phyloP scores from a whole-genome alignment of 2,113 vertebrate genomes.

The Myotis lucifugus region DNA sequence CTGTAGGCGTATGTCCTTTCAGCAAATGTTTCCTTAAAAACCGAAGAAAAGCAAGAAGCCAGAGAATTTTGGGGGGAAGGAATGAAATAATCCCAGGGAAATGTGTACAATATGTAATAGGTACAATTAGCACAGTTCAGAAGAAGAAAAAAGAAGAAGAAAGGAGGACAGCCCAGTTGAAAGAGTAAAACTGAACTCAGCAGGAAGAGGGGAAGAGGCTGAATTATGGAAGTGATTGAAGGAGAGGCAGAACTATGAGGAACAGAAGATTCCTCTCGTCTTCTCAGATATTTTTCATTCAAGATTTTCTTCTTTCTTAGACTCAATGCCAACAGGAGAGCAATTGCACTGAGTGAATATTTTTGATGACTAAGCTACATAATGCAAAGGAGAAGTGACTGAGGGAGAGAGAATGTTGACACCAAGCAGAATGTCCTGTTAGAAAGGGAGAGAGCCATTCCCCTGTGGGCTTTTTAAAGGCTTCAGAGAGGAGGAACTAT shows the following conservation, averaged over 20 bases:
- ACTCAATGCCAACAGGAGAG: neutral
- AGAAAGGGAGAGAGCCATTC: neutral
- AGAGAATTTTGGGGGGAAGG: neutral
- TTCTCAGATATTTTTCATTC: neutral
- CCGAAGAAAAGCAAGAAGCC: neutral
- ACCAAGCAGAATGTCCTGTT: neutral
- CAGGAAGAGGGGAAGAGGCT: neutral
- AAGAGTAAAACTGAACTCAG: neutral
- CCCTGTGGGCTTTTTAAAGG: neutral
- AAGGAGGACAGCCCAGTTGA: neutral
- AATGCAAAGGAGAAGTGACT: neutral
- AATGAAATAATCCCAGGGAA: neutral
- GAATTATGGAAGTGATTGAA: neutral
- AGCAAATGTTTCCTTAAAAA: conserved; percentile 39
- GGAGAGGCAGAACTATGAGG: neutral
- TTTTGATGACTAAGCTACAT: neutral
- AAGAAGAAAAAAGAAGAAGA: neutral
- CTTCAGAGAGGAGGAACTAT: neutral
- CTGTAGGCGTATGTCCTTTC: neutral
- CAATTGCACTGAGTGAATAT: neutral
- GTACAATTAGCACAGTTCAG: neutral
- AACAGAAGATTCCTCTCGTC: neutral
- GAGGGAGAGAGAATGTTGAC: neutral
- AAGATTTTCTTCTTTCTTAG: neutral
- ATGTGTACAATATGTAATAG: neutral